These are phyloP conservation scores for Matsumurasca onukii DNA, from an alignment of 1,140 invertebrate species.

Conservation along the genomic window DNA sequence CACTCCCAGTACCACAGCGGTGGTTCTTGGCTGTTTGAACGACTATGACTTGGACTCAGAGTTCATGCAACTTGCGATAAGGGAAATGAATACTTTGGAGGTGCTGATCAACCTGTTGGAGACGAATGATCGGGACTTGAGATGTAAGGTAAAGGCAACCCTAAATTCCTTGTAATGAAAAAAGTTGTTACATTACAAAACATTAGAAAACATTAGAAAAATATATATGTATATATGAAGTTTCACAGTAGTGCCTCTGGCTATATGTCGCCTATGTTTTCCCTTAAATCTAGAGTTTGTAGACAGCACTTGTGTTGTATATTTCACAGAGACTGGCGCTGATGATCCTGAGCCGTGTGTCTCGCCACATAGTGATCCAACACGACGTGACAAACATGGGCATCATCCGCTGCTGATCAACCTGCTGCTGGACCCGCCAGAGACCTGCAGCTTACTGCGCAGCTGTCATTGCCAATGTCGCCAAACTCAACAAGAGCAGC, in stretches of 20 bases:
- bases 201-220: too few relatives aligned
- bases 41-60: constrained; percentile 82
- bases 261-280: too few relatives aligned
- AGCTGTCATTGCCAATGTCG: constrained; percentile 86
- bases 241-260: too few relatives aligned
- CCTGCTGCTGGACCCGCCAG: constrained; percentile 66
- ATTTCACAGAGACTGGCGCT: constrained; percentile 81
- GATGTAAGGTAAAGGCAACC: constrained; percentile 66
- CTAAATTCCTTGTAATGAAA: too few relatives aligned
- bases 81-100: constrained; percentile 85
- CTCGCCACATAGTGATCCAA: constrained; percentile 72
- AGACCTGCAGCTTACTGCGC: constrained; percentile 78
- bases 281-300: too few relatives aligned
- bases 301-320: too few relatives aligned
- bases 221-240: too few relatives aligned
- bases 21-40: constrained; percentile 83
- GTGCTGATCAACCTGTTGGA: constrained; percentile 90
- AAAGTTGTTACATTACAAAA: too few relatives aligned
- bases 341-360: constrained; percentile 75
- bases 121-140: constrained; percentile 69
- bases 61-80: constrained; percentile 71
- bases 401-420: constrained; percentile 71
- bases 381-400: constrained; percentile 85
- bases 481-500: constrained; percentile 77
- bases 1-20: constrained; percentile 90